phyloP scores from a whole-genome alignment of 1,140 invertebrate species.

The Acromyrmex echinatior region DNA sequence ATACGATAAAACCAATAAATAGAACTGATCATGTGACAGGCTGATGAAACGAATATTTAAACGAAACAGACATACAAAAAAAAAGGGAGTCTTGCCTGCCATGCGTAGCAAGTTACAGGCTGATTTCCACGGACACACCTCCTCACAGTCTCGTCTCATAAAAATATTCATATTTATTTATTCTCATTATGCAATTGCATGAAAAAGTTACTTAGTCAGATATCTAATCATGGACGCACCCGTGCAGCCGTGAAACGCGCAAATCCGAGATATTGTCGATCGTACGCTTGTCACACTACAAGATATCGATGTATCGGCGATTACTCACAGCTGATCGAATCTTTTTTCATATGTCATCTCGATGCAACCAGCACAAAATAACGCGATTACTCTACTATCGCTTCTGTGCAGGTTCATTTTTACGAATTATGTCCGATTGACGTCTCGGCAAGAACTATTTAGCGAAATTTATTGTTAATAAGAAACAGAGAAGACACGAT shows the following conservation, averaged over 20 bases:
- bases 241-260: not conserved
- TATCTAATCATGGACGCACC: no score
- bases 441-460: no score
- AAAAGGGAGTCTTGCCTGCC: not conserved
- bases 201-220: constrained; percentile 24
- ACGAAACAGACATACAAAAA: not conserved
- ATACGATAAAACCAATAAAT: not conserved
- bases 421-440: no score
- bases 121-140: constrained; percentile 42
- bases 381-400: not conserved
- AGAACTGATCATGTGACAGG: not conserved
- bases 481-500: no score
- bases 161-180: constrained; percentile 7
- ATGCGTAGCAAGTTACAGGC: not conserved
- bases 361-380: not conserved
- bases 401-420: no score
- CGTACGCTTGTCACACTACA: not conserved
- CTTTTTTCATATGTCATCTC: not conserved
- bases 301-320: not conserved
- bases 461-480: no score
- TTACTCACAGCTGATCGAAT: constrained; percentile 20
- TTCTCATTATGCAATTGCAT: constrained; percentile 3
- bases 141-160: not conserved
- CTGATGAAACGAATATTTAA: not conserved
- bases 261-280: not conserved